A percentile compares a stretch with the other conserved stretches of the same genome.
Evolutionary conservation across 1,140 invertebrate genomes (phyloP).

Genomic region (Aphaenogaster ashmeadi): DNA sequence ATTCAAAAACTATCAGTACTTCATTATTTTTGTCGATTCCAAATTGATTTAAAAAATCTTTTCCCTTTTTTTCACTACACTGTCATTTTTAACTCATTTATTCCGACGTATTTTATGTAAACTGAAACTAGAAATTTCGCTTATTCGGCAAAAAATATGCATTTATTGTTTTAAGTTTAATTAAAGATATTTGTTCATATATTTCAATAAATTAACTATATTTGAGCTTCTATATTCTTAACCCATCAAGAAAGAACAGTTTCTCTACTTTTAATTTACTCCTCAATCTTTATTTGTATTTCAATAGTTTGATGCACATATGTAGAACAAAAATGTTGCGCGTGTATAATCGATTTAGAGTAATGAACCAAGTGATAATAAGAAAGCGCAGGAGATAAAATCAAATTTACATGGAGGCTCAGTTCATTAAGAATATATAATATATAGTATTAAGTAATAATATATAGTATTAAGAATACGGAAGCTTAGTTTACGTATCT

Average conservation of each 20-base stretch:
- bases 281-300: not conserved
- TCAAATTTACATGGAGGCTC: not conserved
- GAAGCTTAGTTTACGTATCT: not conserved
- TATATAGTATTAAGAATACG: not conserved
- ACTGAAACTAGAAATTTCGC: not conserved
- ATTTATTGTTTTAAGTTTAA: not conserved
- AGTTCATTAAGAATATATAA: not conserved
- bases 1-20: not conserved
- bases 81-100: slow-evolving; percentile 9
- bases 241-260: not conserved
- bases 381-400: not conserved
- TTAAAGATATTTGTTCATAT: slow-evolving; percentile 9
- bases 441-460: not conserved
- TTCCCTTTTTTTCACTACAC: not conserved
- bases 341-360: not conserved
- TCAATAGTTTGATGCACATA: not conserved
- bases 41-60: not conserved
- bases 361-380: not conserved
- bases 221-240: not conserved
- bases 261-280: not conserved
- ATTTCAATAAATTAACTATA: slow-evolving; percentile 11
- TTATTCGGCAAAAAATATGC: not conserved
- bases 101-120: not conserved
- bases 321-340: not conserved
- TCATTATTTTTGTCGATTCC: not conserved